These are phyloP conservation scores for Psophia crepitans DNA, from an alignment of 2,113 vertebrate species.

Conservation along the genomic window DNA sequence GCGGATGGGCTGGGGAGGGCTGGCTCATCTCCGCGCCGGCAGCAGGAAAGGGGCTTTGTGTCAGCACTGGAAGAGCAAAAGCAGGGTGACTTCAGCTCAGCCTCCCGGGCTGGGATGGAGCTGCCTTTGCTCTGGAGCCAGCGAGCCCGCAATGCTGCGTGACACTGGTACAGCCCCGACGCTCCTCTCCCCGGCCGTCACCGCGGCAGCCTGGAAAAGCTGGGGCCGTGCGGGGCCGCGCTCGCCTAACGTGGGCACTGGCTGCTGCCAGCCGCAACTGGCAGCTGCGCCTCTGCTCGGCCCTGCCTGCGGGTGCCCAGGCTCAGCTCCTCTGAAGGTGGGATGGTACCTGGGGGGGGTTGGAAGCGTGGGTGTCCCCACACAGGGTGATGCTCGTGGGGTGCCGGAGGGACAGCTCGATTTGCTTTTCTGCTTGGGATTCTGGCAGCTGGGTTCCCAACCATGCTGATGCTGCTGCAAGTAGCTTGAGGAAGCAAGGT, in stretches of 20 bases:
- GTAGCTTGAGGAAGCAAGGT: neutral
- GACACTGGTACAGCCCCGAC: neutral
- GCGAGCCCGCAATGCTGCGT: neutral
- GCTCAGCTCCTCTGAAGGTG: neutral
- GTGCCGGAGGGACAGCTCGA: rapidly evolving
- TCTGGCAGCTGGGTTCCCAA: neutral
- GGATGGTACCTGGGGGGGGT: no score
- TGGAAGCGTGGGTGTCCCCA: rapidly evolving
- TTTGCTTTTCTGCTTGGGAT: neutral
- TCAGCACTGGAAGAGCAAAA: neutral
- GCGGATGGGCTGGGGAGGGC: neutral
- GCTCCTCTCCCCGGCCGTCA: neutral
- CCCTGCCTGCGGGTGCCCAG: neutral
- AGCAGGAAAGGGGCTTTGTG: neutral
- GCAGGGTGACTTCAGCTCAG: neutral
- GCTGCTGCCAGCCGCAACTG: neutral
- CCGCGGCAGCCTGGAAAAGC: neutral
- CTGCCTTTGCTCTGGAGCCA: neutral
- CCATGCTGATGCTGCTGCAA: neutral
- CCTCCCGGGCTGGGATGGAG: neutral
- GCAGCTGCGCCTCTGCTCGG: neutral
- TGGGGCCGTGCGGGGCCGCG: rapidly evolving
- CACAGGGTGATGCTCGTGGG: rapidly evolving
- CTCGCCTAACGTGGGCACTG: neutral
- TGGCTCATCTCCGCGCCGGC: neutral